Percentiles rank a stretch among this genome's conserved stretches.
phyloP scores from a whole-genome alignment of 2,797 vertebrate species.

The Calcarius lapponicus region DNA sequence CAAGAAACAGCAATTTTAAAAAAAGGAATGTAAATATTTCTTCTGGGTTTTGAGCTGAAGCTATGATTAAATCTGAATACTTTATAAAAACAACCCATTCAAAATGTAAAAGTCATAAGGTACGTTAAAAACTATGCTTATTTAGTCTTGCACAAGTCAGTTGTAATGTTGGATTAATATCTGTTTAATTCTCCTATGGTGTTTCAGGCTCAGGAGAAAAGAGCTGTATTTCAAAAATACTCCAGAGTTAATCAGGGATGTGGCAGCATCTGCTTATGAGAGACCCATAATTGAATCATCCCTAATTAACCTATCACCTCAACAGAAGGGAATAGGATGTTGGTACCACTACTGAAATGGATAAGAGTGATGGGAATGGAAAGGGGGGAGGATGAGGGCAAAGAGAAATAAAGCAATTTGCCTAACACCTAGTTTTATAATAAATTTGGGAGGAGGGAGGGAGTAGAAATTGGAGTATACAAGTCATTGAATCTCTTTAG shows the following conservation, averaged over 20 bases:
- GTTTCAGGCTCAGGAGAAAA: slow-evolving; percentile 42
- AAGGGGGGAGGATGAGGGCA: not conserved
- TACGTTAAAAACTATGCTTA: not conserved
- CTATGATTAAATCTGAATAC: not conserved
- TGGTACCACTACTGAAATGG: slow-evolving; percentile 40
- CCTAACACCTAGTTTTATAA: not conserved
- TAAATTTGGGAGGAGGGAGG: not conserved
- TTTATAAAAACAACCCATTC: not conserved
- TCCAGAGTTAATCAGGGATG: slow-evolving; percentile 45
- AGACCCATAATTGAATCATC: slow-evolving; percentile 34
- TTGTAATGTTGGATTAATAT: slow-evolving; percentile 6
- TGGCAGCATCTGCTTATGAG: slow-evolving; percentile 66
- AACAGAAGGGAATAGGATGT: slow-evolving; percentile 30
- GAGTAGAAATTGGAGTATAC: slow-evolving; percentile 13
- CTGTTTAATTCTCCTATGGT: slow-evolving; percentile 28
- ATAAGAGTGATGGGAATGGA: not conserved
- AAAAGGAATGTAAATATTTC: not conserved
- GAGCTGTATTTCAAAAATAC: slow-evolving; percentile 33
- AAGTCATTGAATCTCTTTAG: not conserved
- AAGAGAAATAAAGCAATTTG: slow-evolving; percentile 14
- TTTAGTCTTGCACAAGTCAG: not conserved
- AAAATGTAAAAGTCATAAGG: not conserved
- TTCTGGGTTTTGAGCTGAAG: not conserved
- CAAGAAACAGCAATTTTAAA: not conserved
- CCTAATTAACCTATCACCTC: slow-evolving; percentile 57